A percentile compares a stretch with the other conserved stretches of the same genome.
Evolutionary conservation across 2,888 invertebrate genomes (phyloP).

Genomic region (Eudasyphora cyanicolor): DNA sequence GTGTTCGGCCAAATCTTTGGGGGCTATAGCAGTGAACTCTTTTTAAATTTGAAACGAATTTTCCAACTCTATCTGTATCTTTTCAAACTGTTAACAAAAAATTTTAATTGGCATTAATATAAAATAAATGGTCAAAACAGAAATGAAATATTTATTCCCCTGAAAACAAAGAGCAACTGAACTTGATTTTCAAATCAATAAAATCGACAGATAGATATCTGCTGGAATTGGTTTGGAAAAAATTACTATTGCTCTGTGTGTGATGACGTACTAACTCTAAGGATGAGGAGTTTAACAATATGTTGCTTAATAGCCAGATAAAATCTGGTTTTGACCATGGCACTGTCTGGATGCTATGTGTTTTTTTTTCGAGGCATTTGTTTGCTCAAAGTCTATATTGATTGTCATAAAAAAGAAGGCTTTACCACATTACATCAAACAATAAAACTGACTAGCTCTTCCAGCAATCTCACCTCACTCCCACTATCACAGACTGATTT

Average conservation of each 20-base stretch:
- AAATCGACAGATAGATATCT: not conserved
- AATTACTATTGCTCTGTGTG: too few relatives aligned
- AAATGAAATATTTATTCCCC: conserved; percentile 32
- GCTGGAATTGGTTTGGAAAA: not conserved
- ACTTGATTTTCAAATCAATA: conserved; percentile 29
- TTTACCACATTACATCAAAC: too few relatives aligned
- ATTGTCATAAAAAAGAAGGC: conserved; percentile 22
- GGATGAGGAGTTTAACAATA: not conserved
- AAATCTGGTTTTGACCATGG: conserved; percentile 24
- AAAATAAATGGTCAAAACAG: conserved; percentile 42
- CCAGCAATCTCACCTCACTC: not conserved
- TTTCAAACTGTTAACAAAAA: conserved; percentile 7
- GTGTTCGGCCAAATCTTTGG: conserved; percentile 53
- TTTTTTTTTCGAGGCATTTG: not conserved
- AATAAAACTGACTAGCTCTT: not conserved
- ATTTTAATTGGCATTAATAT: conserved; percentile 59
- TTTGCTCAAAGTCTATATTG: conserved; percentile 14
- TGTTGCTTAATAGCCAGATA: conserved; percentile 28
- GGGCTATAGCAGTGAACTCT: conserved; percentile 7
- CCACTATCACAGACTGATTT: not conserved
- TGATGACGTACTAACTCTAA: not conserved
- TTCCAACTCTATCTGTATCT: not conserved
- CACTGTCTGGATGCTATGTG: conserved; percentile 23
- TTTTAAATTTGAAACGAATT: not conserved
- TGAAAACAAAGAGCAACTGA: not conserved